Base-by-base conservation (phyloP, 2,113 vertebrate genomes). In the Ailuropoda melanoleuca region DNA sequence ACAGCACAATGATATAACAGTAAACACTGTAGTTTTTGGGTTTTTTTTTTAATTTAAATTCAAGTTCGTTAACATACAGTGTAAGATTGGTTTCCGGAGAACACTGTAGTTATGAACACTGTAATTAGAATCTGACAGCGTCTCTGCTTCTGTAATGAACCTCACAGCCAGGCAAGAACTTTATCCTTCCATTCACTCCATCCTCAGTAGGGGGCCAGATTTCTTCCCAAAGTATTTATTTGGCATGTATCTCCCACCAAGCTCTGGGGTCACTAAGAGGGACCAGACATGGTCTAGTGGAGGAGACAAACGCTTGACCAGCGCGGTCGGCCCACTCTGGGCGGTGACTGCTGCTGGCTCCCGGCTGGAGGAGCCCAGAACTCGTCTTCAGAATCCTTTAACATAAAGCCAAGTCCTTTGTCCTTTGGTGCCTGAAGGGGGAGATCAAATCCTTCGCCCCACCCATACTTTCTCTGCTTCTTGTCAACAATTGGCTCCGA, bases 401-500 rank as follows among this genome's bases (percentile, higher is more conserved):
- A 84, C 39, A 80, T 31, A 80, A 75, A 68, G 29, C 24, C 64
- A 50, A 31, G 17, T 18, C 60, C 3, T 85, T 96, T 81, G 48
- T 68, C 60, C 50, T 60, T 11, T 18, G 46, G 12, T 64, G 2
- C 80, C 53, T 43, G n/a, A 90, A 86, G 46, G 3, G 18, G 11
- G 6, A 50, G 48, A 56, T 37, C 31, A 46, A 75, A 72, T 15
- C 43, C 10, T 62, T 15, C 6, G 26, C 5, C 75, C 64, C 24
- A 8, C 34, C 37, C 2, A 34, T 2, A 18, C 50, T 89, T 53
- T 55, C 72, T 78, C 48, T 58, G 46, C 87, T 83, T 78, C 39
- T 43, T 6, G 31, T 39, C 46, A 90, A 85, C 43, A 43, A 3
- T 0, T 11, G 4, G 39, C 12, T n/a, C 29, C 0, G 0, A 43